Percentiles rank a stretch among this genome's conserved stretches.
These are phyloP conservation scores for Orthonevra nobilis DNA, from an alignment of 2,888 invertebrate genomes.

Conservation along the genomic window DNA sequence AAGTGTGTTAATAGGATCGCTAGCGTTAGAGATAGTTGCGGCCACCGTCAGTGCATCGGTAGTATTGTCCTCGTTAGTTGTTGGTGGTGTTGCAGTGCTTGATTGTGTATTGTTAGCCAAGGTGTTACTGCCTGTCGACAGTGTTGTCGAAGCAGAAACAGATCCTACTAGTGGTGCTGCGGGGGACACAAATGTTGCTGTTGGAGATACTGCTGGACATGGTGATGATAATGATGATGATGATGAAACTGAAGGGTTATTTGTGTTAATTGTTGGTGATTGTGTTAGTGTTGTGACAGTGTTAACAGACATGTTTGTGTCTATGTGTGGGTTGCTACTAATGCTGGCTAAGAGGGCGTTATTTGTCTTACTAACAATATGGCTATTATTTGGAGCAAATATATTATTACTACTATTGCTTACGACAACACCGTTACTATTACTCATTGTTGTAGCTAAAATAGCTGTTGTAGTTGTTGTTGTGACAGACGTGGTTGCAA, in stretches of 20 bases:
- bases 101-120: constrained; percentile 18
- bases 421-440: constrained; percentile 72
- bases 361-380: constrained; percentile 62
- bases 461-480: constrained; percentile 56
- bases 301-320: constrained; percentile 75
- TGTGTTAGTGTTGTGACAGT: constrained; percentile 70
- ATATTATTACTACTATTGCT: constrained; percentile 71
- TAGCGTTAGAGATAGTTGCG: constrained; percentile 63
- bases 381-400: constrained; percentile 50
- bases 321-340: constrained; percentile 48
- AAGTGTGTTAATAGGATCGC: constrained; percentile 34
- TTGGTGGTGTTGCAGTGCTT: constrained; percentile 15
- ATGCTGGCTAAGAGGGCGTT: constrained; percentile 80
- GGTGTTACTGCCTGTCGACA: constrained; percentile 73
- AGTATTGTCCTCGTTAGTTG: constrained; percentile 18
- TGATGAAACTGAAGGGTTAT: constrained; percentile 52
- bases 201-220: constrained; percentile 50
- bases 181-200: constrained; percentile 56
- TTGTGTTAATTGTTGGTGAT: constrained; percentile 62
- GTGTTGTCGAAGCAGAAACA: constrained; percentile 18
- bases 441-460: constrained; percentile 64
- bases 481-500: constrained; percentile 63
- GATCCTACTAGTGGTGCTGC: constrained; percentile 22
- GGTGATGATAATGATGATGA: too few species aligned
- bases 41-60: constrained; percentile 64